Conservation (phyloP, 2,113 vertebrate species). For the Holacanthus passer region DNA sequence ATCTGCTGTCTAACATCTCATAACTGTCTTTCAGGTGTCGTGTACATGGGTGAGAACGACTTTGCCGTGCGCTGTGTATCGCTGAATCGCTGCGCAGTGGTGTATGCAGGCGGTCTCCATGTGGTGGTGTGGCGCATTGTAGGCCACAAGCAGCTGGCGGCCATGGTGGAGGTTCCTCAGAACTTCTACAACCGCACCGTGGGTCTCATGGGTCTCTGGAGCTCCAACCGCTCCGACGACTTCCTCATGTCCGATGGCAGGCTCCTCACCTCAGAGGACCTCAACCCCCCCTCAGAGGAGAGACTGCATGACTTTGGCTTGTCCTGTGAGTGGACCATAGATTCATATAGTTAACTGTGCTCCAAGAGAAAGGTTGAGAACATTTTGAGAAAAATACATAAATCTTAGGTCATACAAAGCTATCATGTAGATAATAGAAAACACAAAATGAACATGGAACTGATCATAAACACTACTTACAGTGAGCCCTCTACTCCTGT, state of each 20-base stretch:
- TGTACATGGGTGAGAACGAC: conserved; percentile 63
- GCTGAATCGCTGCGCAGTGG: conserved; percentile 66
- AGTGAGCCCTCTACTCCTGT: too few relatives aligned
- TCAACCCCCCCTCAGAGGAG: conserved; percentile 75
- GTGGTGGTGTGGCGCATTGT: conserved; percentile 75
- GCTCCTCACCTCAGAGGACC: conserved; percentile 53
- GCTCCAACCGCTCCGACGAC: conserved; percentile 78
- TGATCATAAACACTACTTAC: too few relatives aligned
- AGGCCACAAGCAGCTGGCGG: conserved; percentile 66
- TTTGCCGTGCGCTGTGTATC: conserved; percentile 83
- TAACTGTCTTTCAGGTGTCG: conserved; percentile 72
- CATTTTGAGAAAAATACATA: neutral
- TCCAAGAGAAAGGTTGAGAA: neutral
- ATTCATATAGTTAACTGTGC: neutral
- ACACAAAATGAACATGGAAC: too few relatives aligned
- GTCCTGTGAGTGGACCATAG: conserved; percentile 83
- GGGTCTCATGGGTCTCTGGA: conserved; percentile 88
- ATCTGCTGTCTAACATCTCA: neutral
- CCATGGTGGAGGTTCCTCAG: conserved; percentile 84
- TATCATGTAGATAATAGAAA: neutral
- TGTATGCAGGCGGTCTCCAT: conserved; percentile 83
- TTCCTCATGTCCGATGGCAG: conserved; percentile 85
- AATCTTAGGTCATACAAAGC: neutral
- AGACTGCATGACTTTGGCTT: conserved; percentile 81
- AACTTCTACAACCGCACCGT: conserved; percentile 84